Evolutionary conservation across 2,113 vertebrate species (phyloP), one percentile per base, ranked within the genome.

Genomic region (Catharus minimus): DNA sequence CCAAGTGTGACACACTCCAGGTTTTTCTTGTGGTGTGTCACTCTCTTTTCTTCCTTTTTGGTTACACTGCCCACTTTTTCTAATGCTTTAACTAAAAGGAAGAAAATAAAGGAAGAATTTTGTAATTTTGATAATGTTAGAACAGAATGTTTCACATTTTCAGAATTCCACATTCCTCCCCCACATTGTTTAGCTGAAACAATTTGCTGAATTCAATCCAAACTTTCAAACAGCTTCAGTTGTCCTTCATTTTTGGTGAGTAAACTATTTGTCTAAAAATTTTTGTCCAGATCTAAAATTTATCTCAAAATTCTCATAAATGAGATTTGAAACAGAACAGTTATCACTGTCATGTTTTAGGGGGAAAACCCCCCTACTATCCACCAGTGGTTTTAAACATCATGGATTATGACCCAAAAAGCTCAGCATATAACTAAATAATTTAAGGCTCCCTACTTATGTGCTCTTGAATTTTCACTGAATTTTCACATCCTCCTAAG

Each of bases 101-200:
- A 82, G 43, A 90, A 89, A 93, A 79, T 76, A 67, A 82, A 82
- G 39, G 66, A 79, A 6, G 46, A 94, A 90, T 82, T 94, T 58
- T 90, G 65, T 64, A 66, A 94, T 94, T 95, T 94, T 61, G 60
- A 86, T 80, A 89, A 90, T 74, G 79, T 83, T 7, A 0, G 82
- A 88, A 92, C 55, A 86, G 78, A 94, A 94, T 69, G 93, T 88
- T 95, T 94, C 78, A 74, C 93, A 95, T 95, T 96, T 95, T 96
- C 90, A 91, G 68, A 95, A 95, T 96, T 96, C 91, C 50, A 23
- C 62, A 66, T 89, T 89, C 91, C 82, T 95, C 93, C 93, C 62
- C 87, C 79, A 1, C 88, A 88, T 89, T 91, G 75, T 94, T 94
- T 88, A 71, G 72, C 85, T 88, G 78, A 94, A 91, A 95, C 88